These are phyloP conservation scores for Cheilosia urbana DNA, from an alignment of 2,888 invertebrate genomes.

Conservation along the genomic window DNA sequence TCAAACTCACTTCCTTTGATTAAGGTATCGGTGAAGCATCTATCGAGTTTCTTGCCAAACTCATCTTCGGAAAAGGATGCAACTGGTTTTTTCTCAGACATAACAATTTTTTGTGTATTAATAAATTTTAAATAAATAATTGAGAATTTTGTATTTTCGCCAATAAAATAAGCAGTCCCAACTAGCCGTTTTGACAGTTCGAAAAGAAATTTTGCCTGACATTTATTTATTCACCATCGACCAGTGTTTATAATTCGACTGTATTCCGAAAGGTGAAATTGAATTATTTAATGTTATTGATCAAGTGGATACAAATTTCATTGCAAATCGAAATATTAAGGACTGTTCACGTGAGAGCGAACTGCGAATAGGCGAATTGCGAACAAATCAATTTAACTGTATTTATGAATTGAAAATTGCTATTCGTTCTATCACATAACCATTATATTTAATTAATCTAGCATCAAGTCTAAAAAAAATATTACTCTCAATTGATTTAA, in stretches of 20 bases:
- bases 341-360: too few species aligned
- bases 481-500: too few species aligned
- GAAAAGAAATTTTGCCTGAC: conserved; percentile 7
- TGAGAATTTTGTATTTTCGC: conserved; percentile 60
- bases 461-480: too few species aligned
- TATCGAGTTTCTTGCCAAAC: conserved; percentile 91
- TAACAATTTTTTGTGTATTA: conserved; percentile 21
- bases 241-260: too few species aligned
- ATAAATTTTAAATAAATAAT: conserved; percentile 41
- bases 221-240: conserved; percentile 25
- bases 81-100: conserved; percentile 40
- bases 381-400: too few species aligned
- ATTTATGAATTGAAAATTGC: too few species aligned
- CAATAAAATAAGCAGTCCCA: conserved; percentile 29
- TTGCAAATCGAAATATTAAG: too few species aligned
- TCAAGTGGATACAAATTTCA: too few species aligned
- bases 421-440: too few species aligned
- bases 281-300: neutral
- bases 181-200: conserved; percentile 42
- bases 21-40: conserved; percentile 92
- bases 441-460: too few species aligned
- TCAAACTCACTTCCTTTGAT: conserved; percentile 89
- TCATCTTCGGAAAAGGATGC: conserved; percentile 86
- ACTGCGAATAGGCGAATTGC: too few species aligned
- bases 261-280: neutral